phyloP scores from a whole-genome alignment of 2,797 vertebrate species.

The Ceryle rudis region DNA sequence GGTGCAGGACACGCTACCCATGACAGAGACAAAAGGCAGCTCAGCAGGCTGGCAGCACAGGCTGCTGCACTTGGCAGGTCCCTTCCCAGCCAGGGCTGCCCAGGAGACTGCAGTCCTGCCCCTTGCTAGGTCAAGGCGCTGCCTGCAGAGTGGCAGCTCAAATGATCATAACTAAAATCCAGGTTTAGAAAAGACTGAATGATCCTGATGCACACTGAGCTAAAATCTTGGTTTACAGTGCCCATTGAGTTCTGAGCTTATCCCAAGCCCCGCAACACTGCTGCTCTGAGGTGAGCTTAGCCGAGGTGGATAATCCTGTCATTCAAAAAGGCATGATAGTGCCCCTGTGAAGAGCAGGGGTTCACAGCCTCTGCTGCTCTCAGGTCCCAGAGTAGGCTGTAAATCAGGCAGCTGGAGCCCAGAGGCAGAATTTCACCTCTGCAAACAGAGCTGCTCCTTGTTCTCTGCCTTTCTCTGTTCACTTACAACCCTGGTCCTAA shows the following conservation, averaged over 20 bases:
- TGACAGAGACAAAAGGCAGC: background rate
- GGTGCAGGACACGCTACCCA: accelerated
- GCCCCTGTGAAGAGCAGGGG: background rate
- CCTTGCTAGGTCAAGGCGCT: background rate
- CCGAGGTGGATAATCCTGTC: background rate
- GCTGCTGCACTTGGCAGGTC: accelerated
- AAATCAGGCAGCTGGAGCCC: background rate
- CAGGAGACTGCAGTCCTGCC: background rate
- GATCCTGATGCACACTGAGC: background rate
- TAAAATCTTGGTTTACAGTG: background rate
- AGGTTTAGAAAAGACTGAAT: background rate
- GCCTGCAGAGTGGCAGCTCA: background rate
- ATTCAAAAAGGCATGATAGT: background rate
- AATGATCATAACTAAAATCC: background rate
- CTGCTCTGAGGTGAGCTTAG: background rate
- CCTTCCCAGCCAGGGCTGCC: background rate
- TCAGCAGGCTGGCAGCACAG: background rate
- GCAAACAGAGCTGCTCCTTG: background rate
- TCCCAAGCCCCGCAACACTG: background rate
- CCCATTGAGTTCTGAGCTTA: background rate
- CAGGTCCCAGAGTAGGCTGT: background rate
- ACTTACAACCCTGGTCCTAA: background rate
- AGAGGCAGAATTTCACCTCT: background rate
- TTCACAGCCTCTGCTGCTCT: background rate
- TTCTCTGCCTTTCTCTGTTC: background rate